Base-by-base conservation (phyloP, 2,888 invertebrate genomes). In the Ectemnius cavifrons region DNA sequence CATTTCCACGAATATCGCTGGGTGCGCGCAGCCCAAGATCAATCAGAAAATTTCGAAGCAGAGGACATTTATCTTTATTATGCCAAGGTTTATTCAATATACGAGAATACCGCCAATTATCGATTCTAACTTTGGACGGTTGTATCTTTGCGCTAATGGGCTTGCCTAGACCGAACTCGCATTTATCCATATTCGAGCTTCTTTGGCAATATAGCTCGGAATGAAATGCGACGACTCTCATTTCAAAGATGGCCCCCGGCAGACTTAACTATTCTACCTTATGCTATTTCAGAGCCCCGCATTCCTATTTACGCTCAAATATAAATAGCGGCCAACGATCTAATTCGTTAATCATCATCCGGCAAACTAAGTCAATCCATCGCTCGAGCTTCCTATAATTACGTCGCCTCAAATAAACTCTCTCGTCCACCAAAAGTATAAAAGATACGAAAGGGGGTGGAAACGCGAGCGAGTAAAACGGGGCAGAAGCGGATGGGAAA, bases 1-100 rank as follows among this genome's bases (percentile, higher is more conserved):
- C 85, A 86, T 82, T 84, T 84, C 82, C 84, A 84, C 83, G 80
- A 83, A 86, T 85, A 86, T 86, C 82, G 69, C 64, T 59, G 37
- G 37, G 5, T 68, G 57, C 16, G 56, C 63, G 65, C 67, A 58
- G 67, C 70, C 69, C 80, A 73, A 71, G 77, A 78, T 82, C 82
- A 83, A 82, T 81, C 79, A 73, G 73, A 71, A 72, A 63, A 75
- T 65, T 66, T 66, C 68, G 67, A 76, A 63, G 75, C 73, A 76
- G 27, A 72, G 58, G 63, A 56, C 70, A 73, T 79, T 80, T 74
- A 58, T 81, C 68, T 77, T 67, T 67, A 65, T 73, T 72, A 77
- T 64, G 63, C 62, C 64, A 64, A 74, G 66, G 73, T 71, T 27
- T 58, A 28, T 69, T 67, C 58, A 61, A 47, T 16, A 52, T 52